Conservation (phyloP, 1,140 invertebrate species). For the Neodiprion virginianus region DNA sequence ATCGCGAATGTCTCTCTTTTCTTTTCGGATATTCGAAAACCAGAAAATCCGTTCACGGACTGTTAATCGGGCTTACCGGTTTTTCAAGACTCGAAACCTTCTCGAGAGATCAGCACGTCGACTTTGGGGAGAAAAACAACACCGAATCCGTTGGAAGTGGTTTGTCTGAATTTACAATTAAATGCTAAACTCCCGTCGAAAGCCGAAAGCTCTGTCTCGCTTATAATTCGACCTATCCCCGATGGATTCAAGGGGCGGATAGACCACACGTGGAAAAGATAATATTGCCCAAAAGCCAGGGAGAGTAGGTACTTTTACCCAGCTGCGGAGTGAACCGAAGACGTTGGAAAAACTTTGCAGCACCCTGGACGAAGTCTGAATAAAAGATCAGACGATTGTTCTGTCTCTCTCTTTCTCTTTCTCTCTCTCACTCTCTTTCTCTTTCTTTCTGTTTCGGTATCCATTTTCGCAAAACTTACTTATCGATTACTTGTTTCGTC, state of each 20-base stretch:
- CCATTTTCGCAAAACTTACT: too few relatives aligned
- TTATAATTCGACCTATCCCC: too few relatives aligned
- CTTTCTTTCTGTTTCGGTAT: too few relatives aligned
- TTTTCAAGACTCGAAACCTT: too few relatives aligned
- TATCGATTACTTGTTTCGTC: not conserved
- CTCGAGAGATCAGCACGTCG: not conserved
- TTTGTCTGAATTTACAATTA: not conserved
- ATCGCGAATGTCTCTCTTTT: not conserved
- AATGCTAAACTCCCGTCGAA: not conserved
- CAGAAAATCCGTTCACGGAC: not conserved
- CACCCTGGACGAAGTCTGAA: not conserved
- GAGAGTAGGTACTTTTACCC: not conserved
- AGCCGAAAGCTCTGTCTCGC: too few relatives aligned
- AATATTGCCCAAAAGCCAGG: not conserved
- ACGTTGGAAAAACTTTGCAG: not conserved
- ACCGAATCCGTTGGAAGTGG: not conserved
- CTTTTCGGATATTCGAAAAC: not conserved
- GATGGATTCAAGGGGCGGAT: too few relatives aligned
- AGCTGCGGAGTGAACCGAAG: constrained; percentile 1
- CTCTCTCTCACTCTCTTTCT: too few relatives aligned
- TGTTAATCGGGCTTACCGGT: too few relatives aligned
- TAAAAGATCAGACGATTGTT: not conserved
- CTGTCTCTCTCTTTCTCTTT: too few relatives aligned
- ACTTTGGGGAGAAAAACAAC: not conserved
- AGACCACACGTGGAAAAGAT: not conserved